Evolutionary conservation across 2,797 vertebrate genomes (phyloP).

Genomic region (Gymnopithys bicolor): DNA sequence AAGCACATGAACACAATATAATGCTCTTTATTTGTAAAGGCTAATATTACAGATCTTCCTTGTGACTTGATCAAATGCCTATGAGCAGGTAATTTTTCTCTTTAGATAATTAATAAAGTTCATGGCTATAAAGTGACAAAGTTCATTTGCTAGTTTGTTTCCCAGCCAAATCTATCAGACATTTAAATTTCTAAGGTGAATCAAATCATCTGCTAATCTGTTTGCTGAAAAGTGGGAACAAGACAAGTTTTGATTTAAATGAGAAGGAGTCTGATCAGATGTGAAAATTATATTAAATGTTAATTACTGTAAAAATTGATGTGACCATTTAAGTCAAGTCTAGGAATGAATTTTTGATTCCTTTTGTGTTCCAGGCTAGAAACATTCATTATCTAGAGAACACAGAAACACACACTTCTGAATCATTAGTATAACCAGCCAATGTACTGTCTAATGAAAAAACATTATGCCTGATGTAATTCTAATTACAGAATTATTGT

Average conservation of each 20-base stretch:
- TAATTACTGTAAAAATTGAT: constrained; percentile 27
- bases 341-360: neutral
- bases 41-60: neutral
- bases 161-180: neutral
- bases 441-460: constrained; percentile 18
- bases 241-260: constrained; percentile 18
- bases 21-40: neutral
- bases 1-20: neutral
- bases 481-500: constrained; percentile 45
- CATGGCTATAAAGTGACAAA: neutral
- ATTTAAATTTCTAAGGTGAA: constrained; percentile 2
- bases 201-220: neutral
- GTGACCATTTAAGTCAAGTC: neutral
- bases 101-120: neutral
- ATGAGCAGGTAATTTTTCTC: neutral
- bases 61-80: neutral
- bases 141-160: neutral
- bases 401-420: neutral
- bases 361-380: neutral
- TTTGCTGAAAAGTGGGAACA: neutral
- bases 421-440: constrained; percentile 1
- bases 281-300: neutral
- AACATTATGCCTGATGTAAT: constrained; percentile 26
- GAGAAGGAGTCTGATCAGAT: neutral
- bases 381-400: neutral